These are phyloP conservation scores for Boloria euphrosyne DNA, from an alignment of 2,888 invertebrate genomes.

Conservation along the genomic window DNA sequence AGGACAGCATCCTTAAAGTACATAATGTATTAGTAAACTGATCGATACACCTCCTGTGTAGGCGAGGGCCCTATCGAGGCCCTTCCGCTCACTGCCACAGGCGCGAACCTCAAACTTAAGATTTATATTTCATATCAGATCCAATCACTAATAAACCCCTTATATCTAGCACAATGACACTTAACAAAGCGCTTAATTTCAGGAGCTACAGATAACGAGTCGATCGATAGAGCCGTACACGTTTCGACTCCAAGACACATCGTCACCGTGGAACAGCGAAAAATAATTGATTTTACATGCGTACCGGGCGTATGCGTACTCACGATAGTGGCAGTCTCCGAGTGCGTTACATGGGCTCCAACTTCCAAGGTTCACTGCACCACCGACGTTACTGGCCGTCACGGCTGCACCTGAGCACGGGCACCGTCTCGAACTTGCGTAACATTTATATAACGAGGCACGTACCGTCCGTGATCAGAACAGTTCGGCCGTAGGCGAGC, in stretches of 20 bases:
- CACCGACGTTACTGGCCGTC: slow-evolving; percentile 55
- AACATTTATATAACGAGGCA: slow-evolving; percentile 77
- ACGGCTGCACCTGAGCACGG: slow-evolving; percentile 62
- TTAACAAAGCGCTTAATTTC: slow-evolving; percentile 49
- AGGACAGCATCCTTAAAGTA: background rate
- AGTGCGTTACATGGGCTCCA: slow-evolving; percentile 66
- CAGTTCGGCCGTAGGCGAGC: slow-evolving; percentile 58
- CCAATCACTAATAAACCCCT: slow-evolving; percentile 21
- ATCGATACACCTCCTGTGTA: slow-evolving; percentile 57
- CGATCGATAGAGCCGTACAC: slow-evolving; percentile 66
- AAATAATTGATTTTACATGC: slow-evolving; percentile 40
- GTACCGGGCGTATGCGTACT: slow-evolving; percentile 52
- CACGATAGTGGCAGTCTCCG: slow-evolving; percentile 56
- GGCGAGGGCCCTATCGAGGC: slow-evolving; percentile 36
- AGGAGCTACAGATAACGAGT: slow-evolving; percentile 53
- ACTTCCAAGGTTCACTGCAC: slow-evolving; percentile 54
- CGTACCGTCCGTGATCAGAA: slow-evolving; percentile 59
- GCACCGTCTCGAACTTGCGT: slow-evolving; percentile 73
- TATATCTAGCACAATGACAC: slow-evolving; percentile 37
- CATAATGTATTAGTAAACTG: slow-evolving; percentile 40
- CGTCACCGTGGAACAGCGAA: slow-evolving; percentile 27
- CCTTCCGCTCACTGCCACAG: slow-evolving; percentile 48
- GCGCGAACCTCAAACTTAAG: slow-evolving; percentile 44
- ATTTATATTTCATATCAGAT: slow-evolving; percentile 24
- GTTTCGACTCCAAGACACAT: slow-evolving; percentile 29